Percentiles rank a stretch among this genome's conserved stretches.
These are phyloP conservation scores for Trichonephila clavata DNA, from an alignment of 1,140 invertebrate genomes.

Conservation along the genomic window DNA sequence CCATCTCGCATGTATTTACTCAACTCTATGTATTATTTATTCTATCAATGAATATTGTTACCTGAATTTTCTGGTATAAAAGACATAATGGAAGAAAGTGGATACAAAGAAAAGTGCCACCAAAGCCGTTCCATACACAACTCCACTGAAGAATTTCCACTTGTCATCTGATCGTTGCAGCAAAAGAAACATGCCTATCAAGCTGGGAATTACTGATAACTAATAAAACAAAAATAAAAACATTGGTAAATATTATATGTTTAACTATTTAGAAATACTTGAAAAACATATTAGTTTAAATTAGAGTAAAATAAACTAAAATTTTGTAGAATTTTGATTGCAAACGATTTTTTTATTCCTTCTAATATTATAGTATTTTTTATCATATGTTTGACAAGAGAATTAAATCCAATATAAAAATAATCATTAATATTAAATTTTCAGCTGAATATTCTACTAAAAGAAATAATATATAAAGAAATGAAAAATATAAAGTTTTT, in stretches of 20 bases:
- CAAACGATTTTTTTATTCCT: too few species aligned
- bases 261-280: background rate
- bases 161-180: slow-evolving; percentile 87
- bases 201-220: slow-evolving; percentile 91
- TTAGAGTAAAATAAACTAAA: too few species aligned
- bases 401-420: too few species aligned
- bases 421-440: too few species aligned
- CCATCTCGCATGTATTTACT: too few species aligned
- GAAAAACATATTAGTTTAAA: background rate
- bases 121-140: slow-evolving; percentile 92
- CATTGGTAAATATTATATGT: background rate
- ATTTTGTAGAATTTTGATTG: too few species aligned
- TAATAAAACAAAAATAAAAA: slow-evolving; percentile 77
- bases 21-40: too few species aligned
- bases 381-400: too few species aligned
- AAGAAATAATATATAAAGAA: too few species aligned
- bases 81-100: slow-evolving; percentile 94
- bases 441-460: too few species aligned
- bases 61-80: slow-evolving; percentile 84
- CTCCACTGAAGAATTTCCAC: slow-evolving; percentile 88
- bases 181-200: slow-evolving; percentile 88
- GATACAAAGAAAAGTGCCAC: slow-evolving; percentile 93
- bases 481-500: too few species aligned
- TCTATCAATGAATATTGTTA: slow-evolving; percentile 62
- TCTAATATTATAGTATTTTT: too few species aligned